Percentiles rank a stretch among this genome's conserved stretches.
Evolutionary conservation across 2,888 invertebrate genomes (phyloP).

Genomic region (Scelioninae gen. 1): DNA sequence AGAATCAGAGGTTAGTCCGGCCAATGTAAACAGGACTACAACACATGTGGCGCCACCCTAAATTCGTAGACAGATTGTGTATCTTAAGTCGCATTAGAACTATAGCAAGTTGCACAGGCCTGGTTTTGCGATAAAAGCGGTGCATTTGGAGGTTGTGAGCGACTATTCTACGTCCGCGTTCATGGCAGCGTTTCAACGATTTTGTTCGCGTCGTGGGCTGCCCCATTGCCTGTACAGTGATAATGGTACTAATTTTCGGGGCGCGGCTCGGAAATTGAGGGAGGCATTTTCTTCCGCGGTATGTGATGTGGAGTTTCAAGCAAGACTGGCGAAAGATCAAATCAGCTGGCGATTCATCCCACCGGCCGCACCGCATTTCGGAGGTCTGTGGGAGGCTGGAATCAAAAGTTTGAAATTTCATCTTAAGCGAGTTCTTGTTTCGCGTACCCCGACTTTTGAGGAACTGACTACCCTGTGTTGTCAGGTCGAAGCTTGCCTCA

Average conservation of each 20-base stretch:
- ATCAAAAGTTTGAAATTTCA: background rate
- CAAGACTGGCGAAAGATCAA: background rate
- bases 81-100: too few species aligned
- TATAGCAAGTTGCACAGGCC: too few species aligned
- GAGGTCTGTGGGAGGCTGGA: background rate
- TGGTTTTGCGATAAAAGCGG: background rate
- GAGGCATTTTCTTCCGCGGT: background rate
- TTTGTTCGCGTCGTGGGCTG: background rate
- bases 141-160: background rate
- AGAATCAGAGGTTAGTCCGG: too few species aligned
- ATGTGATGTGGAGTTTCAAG: background rate
- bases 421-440: background rate
- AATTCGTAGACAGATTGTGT: too few species aligned
- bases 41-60: too few species aligned
- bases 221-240: conserved; percentile 1
- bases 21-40: too few species aligned
- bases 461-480: background rate
- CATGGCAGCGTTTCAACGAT: background rate
- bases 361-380: background rate
- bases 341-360: background rate
- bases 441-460: background rate
- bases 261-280: background rate
- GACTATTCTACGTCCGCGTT: background rate
- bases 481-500: background rate
- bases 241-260: background rate